Evolutionary conservation across 2,888 invertebrate species (phyloP).

Genomic region (Pseudococcus longispinus): DNA sequence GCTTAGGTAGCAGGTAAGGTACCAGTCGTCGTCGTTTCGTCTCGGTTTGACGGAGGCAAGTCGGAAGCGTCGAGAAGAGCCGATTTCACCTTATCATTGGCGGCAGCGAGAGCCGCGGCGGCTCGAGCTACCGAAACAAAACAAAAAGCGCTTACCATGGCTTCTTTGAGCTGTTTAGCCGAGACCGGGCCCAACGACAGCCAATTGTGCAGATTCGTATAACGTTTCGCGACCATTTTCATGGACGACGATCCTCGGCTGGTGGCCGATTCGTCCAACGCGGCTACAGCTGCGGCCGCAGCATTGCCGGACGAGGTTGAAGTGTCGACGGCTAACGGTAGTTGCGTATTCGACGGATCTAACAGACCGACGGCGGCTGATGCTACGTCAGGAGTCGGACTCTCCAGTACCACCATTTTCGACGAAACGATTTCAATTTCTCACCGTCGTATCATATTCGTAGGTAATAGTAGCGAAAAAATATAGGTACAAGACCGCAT

Average conservation of each 20-base stretch:
- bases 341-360: slow-evolving; percentile 68
- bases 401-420: slow-evolving; percentile 78
- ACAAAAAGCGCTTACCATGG: slow-evolving; percentile 63
- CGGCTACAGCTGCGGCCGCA: slow-evolving; percentile 61
- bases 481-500: too few relatives aligned
- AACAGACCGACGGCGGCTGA: slow-evolving; percentile 68
- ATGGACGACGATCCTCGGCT: slow-evolving; percentile 66
- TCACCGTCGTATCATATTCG: too few relatives aligned
- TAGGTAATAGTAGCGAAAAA: too few relatives aligned
- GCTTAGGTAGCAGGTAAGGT: too few relatives aligned
- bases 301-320: slow-evolving; percentile 61
- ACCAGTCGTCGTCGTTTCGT: too few relatives aligned
- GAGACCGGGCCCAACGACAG: slow-evolving; percentile 71
- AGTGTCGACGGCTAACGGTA: slow-evolving; percentile 59
- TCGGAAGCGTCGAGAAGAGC: too few relatives aligned
- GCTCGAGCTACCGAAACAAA: too few relatives aligned
- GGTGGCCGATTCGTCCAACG: slow-evolving; percentile 61
- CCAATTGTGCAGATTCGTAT: slow-evolving; percentile 90
- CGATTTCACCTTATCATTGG: too few relatives aligned
- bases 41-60: too few relatives aligned
- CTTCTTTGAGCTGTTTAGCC: slow-evolving; percentile 65
- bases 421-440: too few relatives aligned
- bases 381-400: slow-evolving; percentile 58
- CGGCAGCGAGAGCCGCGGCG: too few relatives aligned
- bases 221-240: slow-evolving; percentile 89